phyloP scores from a whole-genome alignment of 1,140 invertebrate genomes.

The Tetraneura akinire region DNA sequence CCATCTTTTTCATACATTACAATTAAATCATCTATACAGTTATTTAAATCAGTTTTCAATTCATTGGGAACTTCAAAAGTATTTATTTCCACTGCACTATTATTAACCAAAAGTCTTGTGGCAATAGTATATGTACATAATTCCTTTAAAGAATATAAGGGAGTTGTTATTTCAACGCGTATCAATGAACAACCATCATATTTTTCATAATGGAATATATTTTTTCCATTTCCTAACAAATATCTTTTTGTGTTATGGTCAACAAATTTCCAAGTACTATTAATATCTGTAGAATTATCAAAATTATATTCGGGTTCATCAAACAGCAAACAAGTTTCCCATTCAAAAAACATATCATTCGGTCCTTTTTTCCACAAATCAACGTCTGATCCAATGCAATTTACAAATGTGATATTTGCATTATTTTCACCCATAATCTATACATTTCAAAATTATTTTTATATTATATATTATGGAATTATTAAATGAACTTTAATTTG shows the following conservation, averaged over 20 bases:
- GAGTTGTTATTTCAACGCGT: slow-evolving; percentile 33
- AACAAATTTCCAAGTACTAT: slow-evolving; percentile 41
- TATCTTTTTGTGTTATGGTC: slow-evolving; percentile 42
- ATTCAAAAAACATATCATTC: not conserved
- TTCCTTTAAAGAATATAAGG: slow-evolving; percentile 38
- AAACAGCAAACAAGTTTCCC: slow-evolving; percentile 20
- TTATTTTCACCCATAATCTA: slow-evolving; percentile 32
- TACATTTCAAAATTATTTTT: too few relatives aligned
- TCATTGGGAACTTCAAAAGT: slow-evolving; percentile 9
- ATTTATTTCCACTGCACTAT: not conserved
- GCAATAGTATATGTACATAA: slow-evolving; percentile 22
- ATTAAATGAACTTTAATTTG: too few relatives aligned
- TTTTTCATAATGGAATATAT: slow-evolving; percentile 13
- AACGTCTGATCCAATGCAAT: slow-evolving; percentile 41
- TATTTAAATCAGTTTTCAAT: slow-evolving; percentile 32
- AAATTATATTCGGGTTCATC: slow-evolving; percentile 42
- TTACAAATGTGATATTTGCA: slow-evolving; percentile 21
- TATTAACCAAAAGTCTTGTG: slow-evolving; percentile 10
- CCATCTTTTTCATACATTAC: not conserved
- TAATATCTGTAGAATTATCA: not conserved
- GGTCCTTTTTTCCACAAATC: slow-evolving; percentile 25
- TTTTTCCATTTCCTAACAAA: slow-evolving; percentile 31
- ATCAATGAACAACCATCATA: not conserved
- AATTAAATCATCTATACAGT: not conserved
- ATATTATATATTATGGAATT: too few relatives aligned